Conservation (phyloP, 2,888 invertebrate species). For the Rambutsinella grinnellia region DNA sequence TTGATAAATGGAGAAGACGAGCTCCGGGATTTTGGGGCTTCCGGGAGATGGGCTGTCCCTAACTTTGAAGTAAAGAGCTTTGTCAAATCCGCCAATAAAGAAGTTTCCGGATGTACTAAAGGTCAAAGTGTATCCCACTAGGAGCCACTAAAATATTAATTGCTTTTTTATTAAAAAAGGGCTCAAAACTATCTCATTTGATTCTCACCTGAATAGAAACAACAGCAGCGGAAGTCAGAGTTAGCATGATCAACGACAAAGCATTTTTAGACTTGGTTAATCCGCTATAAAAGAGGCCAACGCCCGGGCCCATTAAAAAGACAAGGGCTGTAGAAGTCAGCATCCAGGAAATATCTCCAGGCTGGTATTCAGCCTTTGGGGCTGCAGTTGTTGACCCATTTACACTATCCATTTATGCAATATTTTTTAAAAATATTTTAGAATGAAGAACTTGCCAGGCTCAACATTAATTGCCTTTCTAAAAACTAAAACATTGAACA, state of each 20-base stretch:
- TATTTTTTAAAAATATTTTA: too few species aligned
- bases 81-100: constrained; percentile 58
- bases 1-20: constrained; percentile 60
- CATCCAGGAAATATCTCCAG: constrained; percentile 48
- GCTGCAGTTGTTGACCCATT: too few species aligned
- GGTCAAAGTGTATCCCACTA: constrained; percentile 60
- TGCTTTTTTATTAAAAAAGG: background rate
- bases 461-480: too few species aligned
- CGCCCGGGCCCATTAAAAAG: constrained; percentile 51
- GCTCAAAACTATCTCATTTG: background rate
- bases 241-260: constrained; percentile 46
- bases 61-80: constrained; percentile 47
- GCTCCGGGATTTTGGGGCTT: constrained; percentile 51
- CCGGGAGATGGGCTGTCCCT: constrained; percentile 22
- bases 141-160: constrained; percentile 44
- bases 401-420: too few species aligned
- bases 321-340: constrained; percentile 47
- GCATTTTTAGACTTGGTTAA: constrained; percentile 47
- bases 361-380: constrained; percentile 4
- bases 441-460: too few species aligned
- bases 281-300: constrained; percentile 26
- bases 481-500: too few species aligned
- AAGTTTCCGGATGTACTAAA: constrained; percentile 51
- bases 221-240: constrained; percentile 51
- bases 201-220: constrained; percentile 57